Evolutionary conservation across 2,888 invertebrate species (phyloP), one percentile per base, ranked within the genome.

Genomic region (Auanema sp.): DNA sequence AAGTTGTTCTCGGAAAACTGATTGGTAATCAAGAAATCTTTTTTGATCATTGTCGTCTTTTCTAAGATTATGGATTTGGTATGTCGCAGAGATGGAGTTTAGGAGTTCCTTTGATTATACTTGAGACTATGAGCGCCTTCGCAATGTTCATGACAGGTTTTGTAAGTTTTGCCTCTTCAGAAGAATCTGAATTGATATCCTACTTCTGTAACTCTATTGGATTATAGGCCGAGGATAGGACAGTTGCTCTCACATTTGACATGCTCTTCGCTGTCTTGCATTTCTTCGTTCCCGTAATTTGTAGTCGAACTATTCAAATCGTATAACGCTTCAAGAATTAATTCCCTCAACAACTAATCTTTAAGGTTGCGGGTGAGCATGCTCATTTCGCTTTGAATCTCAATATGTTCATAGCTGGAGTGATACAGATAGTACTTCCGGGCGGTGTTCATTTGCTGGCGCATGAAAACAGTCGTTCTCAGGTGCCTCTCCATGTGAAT

Each of bases 241-340:
- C 61, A 41, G 55, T 54, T 51, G 65, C 72, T 4, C 55, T 72
- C 44, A 49, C 55, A 14, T 68, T 60, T 53, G 58, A 65, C 64
- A 64, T 72, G 61, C 50, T 67, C n/a, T 72, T 72, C 42, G 72
- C 72, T 8, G 70, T 70, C 2, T 58, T 72, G 5, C 70, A 70
- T 58, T 69, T 69, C 21, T 69, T 72, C 43, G 67, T 72, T 8
- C 72, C 72, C 6, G 72, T 72, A 10, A 70, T 72, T 40, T 72
- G 69, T 51, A 64, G 66, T 16, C 51, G 72, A 50, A 67, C 72
- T n/a, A 68, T 72, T 58, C 72, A 72, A 61, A 70, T 72, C 55
- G 72, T 72, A 47, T 21, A 6, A 47, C 14, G 47, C 3, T 47
- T 47, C 47, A 8, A 47, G 8, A 47, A 8, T 5, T 47, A 5